These are phyloP conservation scores for Lobophora halterata DNA, from an alignment of 2,888 invertebrate species.

Conservation along the genomic window DNA sequence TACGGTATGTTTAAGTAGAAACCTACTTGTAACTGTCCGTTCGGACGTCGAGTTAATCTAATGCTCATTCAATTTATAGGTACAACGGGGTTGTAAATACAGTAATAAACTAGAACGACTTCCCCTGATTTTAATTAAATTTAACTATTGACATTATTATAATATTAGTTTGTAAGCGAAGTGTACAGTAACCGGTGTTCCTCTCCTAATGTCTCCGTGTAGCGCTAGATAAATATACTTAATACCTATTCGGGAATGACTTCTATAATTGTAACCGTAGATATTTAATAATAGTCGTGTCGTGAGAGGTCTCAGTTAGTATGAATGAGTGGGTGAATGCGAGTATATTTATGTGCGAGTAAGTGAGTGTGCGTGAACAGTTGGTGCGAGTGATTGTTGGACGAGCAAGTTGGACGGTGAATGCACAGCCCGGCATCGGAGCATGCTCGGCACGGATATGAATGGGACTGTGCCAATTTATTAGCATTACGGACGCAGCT, in stretches of 20 bases:
- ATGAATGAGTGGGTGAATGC: slow-evolving; percentile 38
- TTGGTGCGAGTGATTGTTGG: slow-evolving; percentile 25
- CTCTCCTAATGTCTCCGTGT: slow-evolving; percentile 75
- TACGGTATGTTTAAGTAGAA: slow-evolving; percentile 58
- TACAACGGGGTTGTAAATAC: slow-evolving; percentile 71
- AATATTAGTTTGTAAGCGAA: slow-evolving; percentile 59
- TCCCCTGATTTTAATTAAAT: slow-evolving; percentile 65
- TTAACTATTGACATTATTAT: slow-evolving; percentile 58
- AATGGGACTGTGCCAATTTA: slow-evolving; percentile 79
- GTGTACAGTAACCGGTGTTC: slow-evolving; percentile 79
- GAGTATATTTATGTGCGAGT: slow-evolving; percentile 28
- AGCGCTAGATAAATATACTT: slow-evolving; percentile 69
- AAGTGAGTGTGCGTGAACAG: slow-evolving; percentile 22
- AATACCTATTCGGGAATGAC: slow-evolving; percentile 57
- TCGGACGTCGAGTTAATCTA: slow-evolving; percentile 63
- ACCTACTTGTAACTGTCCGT: slow-evolving; percentile 51
- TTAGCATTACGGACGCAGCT: slow-evolving; percentile 73
- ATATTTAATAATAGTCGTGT: slow-evolving; percentile 57
- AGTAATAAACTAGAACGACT: slow-evolving; percentile 52
- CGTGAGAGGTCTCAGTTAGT: slow-evolving; percentile 48
- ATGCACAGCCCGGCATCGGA: slow-evolving; percentile 20
- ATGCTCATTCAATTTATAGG: slow-evolving; percentile 71
- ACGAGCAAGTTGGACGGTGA: slow-evolving; percentile 34
- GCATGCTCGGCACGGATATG: slow-evolving; percentile 45
- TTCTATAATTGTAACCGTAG: slow-evolving; percentile 62